Evolutionary conservation across 2,888 invertebrate genomes (phyloP), one percentile per base, ranked within the genome.

Genomic region (Netelia inedita): DNA sequence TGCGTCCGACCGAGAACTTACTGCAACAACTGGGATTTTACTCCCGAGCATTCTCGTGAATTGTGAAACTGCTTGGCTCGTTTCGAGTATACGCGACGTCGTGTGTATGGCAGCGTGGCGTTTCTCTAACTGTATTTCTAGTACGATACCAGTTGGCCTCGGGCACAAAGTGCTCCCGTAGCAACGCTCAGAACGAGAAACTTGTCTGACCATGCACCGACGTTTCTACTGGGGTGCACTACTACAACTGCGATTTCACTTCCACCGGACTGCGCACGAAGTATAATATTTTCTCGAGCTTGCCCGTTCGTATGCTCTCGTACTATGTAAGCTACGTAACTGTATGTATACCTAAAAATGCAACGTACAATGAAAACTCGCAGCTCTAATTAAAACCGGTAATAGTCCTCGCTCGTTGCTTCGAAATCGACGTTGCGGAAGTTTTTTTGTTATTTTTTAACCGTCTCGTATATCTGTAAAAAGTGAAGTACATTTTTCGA

Each of bases 281-380:
- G 63, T 72, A 71, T 69, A 61, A 79, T 79, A 72, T 72, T 71
- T 79, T 79, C 79, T 65, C 63, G 21, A 19, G 55, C 71, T 71
- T 19, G 61, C 28, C 6, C n/a, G 50, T 53, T 79, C 35, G 66
- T 68, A 41, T 55, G 16, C 11, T 9, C 8, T 16, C n/a, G 28
- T 28, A 41, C 41, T 19, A 59, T 35, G 41, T 21, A 2, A 57
- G 6, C 72, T 14, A 16, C 50, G 41, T 21, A 21, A 53, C 46
- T 14, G 14, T 46, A 46, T 14, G 14, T 46, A 46, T 46, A 46
- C 46, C 2, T 11, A 50, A 50, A 23, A 28, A 35, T 63, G 14
- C 35, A 14, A n/a, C 23, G 21, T 59, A 23, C 21, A 59, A 59
- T 21, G 59, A 21, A 59, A 59, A 59, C 19, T 59, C 19, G 59